These are phyloP conservation scores for Hemicrepidius hirtus DNA, from an alignment of 2,888 invertebrate genomes.

Conservation along the genomic window DNA sequence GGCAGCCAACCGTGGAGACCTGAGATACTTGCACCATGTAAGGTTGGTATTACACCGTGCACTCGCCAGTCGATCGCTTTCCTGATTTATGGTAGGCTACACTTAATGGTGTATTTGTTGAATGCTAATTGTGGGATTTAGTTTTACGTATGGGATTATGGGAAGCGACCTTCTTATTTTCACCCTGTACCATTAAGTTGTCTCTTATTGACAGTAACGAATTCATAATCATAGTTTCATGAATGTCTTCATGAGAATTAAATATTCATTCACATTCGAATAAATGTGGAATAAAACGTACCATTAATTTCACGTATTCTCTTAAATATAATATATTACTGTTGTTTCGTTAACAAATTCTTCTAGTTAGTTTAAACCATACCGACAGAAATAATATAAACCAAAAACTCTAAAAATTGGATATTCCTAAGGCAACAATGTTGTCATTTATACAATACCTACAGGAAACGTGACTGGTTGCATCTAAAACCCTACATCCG, in stretches of 20 bases:
- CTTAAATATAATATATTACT: no score
- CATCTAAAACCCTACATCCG: no score
- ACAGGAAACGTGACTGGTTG: no score
- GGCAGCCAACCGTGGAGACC: conserved; percentile 66
- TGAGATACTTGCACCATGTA: conserved; percentile 66
- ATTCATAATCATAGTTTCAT: background rate
- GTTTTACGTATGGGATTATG: conserved; percentile 29
- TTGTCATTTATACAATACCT: no score
- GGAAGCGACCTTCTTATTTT: conserved; percentile 23
- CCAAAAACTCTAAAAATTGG: no score
- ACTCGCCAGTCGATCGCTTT: conserved; percentile 66
- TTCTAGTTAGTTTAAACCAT: no score
- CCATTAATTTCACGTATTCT: no score
- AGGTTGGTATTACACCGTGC: conserved; percentile 66
- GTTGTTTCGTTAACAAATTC: no score
- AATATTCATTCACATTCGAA: no score
- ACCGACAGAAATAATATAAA: no score
- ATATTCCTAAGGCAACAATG: no score
- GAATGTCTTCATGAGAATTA: background rate
- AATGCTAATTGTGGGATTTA: conserved; percentile 64
- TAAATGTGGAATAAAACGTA: no score
- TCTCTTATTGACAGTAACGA: background rate
- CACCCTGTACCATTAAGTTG: conserved; percentile 11
- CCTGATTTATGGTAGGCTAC: conserved; percentile 60
- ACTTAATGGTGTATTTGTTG: conserved; percentile 64